Evolutionary conservation across 1,140 invertebrate genomes (phyloP), one percentile per base, ranked within the genome.

Genomic region (Drosophila kanapiae): DNA sequence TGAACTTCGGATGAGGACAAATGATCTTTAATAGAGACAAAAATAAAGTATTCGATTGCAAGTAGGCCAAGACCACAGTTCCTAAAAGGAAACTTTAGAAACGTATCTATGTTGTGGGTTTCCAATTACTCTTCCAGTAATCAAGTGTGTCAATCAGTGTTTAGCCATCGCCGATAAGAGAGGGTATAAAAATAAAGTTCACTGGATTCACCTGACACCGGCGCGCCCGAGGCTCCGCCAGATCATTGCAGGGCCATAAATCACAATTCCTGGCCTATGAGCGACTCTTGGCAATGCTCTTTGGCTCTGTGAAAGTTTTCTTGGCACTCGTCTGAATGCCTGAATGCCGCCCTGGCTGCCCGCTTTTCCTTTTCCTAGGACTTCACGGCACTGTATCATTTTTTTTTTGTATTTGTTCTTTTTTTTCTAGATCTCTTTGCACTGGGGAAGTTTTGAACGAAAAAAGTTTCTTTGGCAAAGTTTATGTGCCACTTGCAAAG

Each of bases 401-500:
- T 86, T 71, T 88, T 86, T 86, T 53, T 78, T n/a, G n/a, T n/a
- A n/a, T n/a, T n/a, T n/a, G n/a, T 82, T 78, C 45, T 78, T 23
- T 2, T 23, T 2, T 23, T 23, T 23, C 49, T 74, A 78, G 82
- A 86, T 81, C 77, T 68, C 74, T 68, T 45, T 80, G 61, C 65
- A 71, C 47, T 67, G 67, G 27, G 51, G 57, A 69, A 62, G 45
- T 65, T 65, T 65, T 45, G 48, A 59, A 27, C 5, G 71, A 80
- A 86, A 79, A 75, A 87, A 87, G 83, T 87, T 87, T 88, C 84
- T 78, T 88, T 87, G 83, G 72, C 72, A 90, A 88, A 88, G 86
- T 88, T 88, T 88, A 88, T 90, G 82, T 91, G 85, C 85, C 86
- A 90, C 86, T 85, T 90, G 86, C 82, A 90, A 90, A 90, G 82